Evolutionary conservation across 2,888 invertebrate species (phyloP).

Genomic region (Stramonita haemastoma): DNA sequence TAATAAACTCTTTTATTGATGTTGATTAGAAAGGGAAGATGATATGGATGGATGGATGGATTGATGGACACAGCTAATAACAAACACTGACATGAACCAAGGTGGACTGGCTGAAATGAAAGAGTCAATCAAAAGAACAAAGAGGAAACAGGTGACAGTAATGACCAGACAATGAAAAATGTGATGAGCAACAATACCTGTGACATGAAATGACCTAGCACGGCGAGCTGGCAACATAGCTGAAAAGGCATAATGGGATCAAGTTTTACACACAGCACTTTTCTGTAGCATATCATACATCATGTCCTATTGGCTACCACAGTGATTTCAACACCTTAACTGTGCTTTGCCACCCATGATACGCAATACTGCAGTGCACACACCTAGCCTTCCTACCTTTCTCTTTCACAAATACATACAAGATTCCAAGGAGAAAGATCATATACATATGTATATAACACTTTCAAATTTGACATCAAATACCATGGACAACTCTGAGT

Average conservation of each 20-base stretch:
- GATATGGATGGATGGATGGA: neutral
- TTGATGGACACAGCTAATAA: neutral
- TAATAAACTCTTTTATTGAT: neutral
- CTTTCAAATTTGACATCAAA: too few relatives aligned
- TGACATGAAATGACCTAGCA: slow-evolving; percentile 56
- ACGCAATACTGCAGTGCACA: too few relatives aligned
- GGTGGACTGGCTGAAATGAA: neutral
- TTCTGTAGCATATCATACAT: too few relatives aligned
- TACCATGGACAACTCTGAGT: too few relatives aligned
- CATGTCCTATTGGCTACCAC: too few relatives aligned
- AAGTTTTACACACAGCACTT: neutral
- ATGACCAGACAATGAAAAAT: slow-evolving; percentile 5
- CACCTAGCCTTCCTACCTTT: too few relatives aligned
- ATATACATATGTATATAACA: too few relatives aligned
- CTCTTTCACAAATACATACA: too few relatives aligned
- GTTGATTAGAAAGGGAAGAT: neutral
- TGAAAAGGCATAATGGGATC: slow-evolving; percentile 51
- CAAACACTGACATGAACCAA: neutral
- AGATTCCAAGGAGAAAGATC: too few relatives aligned
- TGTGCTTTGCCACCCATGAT: too few relatives aligned
- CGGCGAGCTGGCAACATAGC: slow-evolving; percentile 52
- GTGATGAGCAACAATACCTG: slow-evolving; percentile 51
- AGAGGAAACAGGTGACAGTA: slow-evolving; percentile 7
- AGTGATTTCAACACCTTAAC: too few relatives aligned
- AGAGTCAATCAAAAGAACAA: neutral